Percentiles rank a stretch among this genome's conserved stretches.
phyloP scores from a whole-genome alignment of 2,888 invertebrate species.

The Netelia inedita region DNA sequence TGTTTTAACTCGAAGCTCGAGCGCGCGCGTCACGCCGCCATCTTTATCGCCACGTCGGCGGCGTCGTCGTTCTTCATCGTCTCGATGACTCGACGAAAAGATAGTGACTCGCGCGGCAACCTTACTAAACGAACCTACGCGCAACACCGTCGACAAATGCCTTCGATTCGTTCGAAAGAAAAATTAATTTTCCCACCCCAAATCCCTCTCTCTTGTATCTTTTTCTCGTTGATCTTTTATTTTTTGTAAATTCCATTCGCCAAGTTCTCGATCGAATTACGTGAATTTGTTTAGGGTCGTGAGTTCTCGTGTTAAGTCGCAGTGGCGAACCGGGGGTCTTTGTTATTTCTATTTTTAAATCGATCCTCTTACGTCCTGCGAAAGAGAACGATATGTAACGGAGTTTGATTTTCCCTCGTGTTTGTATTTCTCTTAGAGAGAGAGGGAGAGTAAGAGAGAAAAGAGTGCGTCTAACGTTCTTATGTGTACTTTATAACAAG shows the following conservation, averaged over 20 bases:
- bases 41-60: constrained; percentile 56
- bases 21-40: constrained; percentile 59
- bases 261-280: neutral
- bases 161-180: neutral
- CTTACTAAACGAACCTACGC: constrained; percentile 9
- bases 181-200: neutral
- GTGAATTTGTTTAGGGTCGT: neutral
- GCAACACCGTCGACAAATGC: neutral
- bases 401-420: constrained; percentile 78
- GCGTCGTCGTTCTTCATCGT: constrained; percentile 65
- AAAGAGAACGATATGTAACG: constrained; percentile 44
- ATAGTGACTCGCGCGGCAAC: constrained; percentile 43
- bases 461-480: constrained; percentile 49
- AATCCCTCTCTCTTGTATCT: neutral
- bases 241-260: neutral
- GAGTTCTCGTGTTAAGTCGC: neutral
- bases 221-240: neutral
- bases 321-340: neutral
- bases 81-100: constrained; percentile 75
- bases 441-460: neutral
- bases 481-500: constrained; percentile 63
- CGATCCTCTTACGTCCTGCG: constrained; percentile 76
- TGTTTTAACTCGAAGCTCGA: constrained; percentile 49
- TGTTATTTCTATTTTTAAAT: constrained; percentile 74
- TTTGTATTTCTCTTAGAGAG: constrained; percentile 75